Evolutionary conservation across 1,140 invertebrate genomes (phyloP).

Genomic region (Drosophila azteca): DNA sequence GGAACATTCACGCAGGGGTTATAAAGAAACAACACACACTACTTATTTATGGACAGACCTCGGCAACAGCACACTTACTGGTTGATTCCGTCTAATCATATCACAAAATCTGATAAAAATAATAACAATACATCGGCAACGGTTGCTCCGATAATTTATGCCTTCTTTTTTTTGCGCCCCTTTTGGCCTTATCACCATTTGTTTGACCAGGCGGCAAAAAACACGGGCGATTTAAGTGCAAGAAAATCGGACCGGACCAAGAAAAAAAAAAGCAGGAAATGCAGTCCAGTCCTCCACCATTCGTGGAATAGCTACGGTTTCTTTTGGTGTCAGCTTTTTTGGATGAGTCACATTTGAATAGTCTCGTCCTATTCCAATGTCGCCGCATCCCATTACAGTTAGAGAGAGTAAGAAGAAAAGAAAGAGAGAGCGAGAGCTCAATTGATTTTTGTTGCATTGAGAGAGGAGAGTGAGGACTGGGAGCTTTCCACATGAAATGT

Average conservation of each 20-base stretch:
- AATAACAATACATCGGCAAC: conserved; percentile 23
- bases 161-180: conserved; percentile 8
- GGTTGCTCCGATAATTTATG: conserved; percentile 37
- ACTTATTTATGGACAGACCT: conserved; percentile 50
- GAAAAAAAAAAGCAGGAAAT: too few relatives aligned
- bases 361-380: too few relatives aligned
- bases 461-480: conserved; percentile 7
- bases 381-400: too few relatives aligned
- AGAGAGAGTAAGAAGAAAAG: too few relatives aligned
- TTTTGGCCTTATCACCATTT: conserved; percentile 20
- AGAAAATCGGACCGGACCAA: conserved; percentile 16
- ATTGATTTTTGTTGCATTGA: neutral
- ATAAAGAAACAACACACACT: conserved; percentile 33
- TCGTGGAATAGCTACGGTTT: neutral
- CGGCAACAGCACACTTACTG: conserved; percentile 50
- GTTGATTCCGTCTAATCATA: conserved; percentile 33
- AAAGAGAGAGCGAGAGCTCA: too few relatives aligned
- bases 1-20: conserved; percentile 43
- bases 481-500: conserved; percentile 16
- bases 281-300: too few relatives aligned
- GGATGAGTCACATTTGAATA: too few relatives aligned
- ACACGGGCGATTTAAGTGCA: neutral
- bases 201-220: conserved; percentile 10
- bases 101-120: conserved; percentile 50
- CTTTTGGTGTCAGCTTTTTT: too few relatives aligned